These are phyloP conservation scores for Cossypha heuglini DNA, from an alignment of 2,797 vertebrate species.

Conservation along the genomic window DNA sequence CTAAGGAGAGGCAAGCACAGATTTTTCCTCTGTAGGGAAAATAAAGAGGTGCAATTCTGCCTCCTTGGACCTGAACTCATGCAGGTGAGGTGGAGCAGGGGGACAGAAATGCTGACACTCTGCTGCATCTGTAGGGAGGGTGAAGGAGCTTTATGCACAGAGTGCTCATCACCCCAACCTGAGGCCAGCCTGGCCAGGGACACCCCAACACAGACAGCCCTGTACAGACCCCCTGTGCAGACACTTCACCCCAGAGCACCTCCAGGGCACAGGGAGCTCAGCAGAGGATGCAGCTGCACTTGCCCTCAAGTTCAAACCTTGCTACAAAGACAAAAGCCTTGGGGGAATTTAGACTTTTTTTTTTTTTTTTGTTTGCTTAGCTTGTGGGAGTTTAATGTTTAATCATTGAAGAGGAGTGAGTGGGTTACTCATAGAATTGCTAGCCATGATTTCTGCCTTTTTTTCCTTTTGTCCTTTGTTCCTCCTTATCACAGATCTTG, in stretches of 20 bases:
- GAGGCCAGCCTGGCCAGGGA: background rate
- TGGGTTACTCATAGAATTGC: constrained; percentile 34
- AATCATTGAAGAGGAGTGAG: constrained; percentile 12
- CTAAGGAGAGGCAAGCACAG: background rate
- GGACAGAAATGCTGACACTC: background rate
- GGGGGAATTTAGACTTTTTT: background rate
- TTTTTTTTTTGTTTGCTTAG: constrained; percentile 4
- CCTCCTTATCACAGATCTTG: background rate
- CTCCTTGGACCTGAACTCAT: background rate
- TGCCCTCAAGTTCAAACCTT: background rate
- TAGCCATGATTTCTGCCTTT: constrained; percentile 28
- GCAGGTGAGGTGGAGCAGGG: background rate
- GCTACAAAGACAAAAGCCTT: constrained; percentile 1
- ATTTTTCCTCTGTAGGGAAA: background rate
- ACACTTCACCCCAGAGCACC: background rate
- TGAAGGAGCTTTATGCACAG: background rate
- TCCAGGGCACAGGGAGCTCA: background rate
- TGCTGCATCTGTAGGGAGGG: background rate
- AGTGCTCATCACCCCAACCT: rapidly evolving
- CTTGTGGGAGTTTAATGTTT: constrained; percentile 57
- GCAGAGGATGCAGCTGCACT: background rate
- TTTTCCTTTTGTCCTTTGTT: constrained; percentile 51
- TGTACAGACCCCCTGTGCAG: background rate
- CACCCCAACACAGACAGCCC: rapidly evolving
- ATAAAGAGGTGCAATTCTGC: background rate